These are phyloP conservation scores for Drosophila meridionalis DNA, from an alignment of 2,888 invertebrate species.

Conservation along the genomic window DNA sequence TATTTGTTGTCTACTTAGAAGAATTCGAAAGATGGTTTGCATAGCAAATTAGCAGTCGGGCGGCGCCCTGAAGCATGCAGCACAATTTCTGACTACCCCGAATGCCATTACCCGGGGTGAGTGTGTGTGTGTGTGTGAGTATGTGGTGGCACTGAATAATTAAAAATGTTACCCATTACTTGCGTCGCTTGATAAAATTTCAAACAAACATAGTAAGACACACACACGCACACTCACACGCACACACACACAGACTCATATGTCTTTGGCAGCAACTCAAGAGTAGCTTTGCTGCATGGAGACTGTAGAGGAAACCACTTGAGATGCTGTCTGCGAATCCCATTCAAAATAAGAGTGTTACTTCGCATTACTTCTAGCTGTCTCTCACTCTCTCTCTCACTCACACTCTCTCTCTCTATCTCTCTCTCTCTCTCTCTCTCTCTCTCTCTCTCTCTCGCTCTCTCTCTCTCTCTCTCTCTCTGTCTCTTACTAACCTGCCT, in stretches of 20 bases:
- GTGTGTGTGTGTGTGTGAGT: conserved; percentile 16
- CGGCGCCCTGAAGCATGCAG: conserved; percentile 51
- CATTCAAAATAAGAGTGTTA: conserved; percentile 15
- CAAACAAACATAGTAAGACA: conserved; percentile 50
- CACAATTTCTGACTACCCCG: conserved; percentile 17
- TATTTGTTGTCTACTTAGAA: conserved; percentile 62
- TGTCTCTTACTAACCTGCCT: not conserved
- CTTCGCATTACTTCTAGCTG: not conserved
- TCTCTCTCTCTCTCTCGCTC: not conserved
- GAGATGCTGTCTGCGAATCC: conserved; percentile 67
- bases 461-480: not conserved
- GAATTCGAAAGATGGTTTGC: conserved; percentile 77
- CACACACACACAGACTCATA: conserved; percentile 23
- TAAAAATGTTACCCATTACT: conserved; percentile 80
- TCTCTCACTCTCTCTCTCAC: not conserved
- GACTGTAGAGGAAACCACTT: conserved; percentile 70
- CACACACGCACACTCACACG: conserved; percentile 22
- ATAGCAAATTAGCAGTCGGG: conserved; percentile 75
- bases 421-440: not conserved
- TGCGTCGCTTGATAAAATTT: conserved; percentile 77
- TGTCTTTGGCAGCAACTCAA: conserved; percentile 6
- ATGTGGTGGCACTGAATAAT: conserved; percentile 68
- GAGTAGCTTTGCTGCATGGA: conserved; percentile 54
- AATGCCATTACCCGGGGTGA: conserved; percentile 1
- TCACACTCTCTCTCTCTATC: not conserved